Evolutionary conservation across 2,113 vertebrate species (phyloP), one percentile per base, ranked within the genome.

Genomic region (Vulpes lagopus): DNA sequence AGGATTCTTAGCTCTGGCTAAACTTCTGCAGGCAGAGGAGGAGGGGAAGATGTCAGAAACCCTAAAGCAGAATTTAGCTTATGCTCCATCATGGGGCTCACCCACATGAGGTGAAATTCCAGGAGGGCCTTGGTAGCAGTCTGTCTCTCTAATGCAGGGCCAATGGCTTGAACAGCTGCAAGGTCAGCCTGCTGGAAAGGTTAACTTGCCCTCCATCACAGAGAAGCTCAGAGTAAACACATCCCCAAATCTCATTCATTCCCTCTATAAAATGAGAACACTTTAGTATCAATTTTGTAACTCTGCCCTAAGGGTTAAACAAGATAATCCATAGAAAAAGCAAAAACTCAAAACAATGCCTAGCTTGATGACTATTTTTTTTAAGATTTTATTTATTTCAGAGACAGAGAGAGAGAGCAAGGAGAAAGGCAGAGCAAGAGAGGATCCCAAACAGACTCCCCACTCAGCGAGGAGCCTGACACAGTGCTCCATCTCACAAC

Each of bases 1-100:
- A 12, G 25, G 20, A 5, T 67, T n/a, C 30, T 8, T 16, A 60
- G 25, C 15, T 62, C 82, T 32, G 16, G 17, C 12, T 7, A 32
- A 43, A 25, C 14, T 6, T 10, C 8, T 2, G 49, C 32, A 60
- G 32, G 55, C 0, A 14, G 23, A 2, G n/a, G 67, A 23, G 0
- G 20, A 10, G 10, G 35, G 4, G n/a, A 53, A 38, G 49, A 16
- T 5, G 22, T 57, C 0, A 30, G 73, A 7, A 51, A 43, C 25
- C 17, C 2, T 1, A 6, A 78, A 79, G 80, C 2, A 16, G 51
- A 35, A 20, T 27, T 65, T 7, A 30, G 43, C 22, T 15, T 23
- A n/a, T 51, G 76, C 20, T 59, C 51, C 4, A 0, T 1, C 5
- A 1, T 0, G 59, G 53, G 64, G 5, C 14, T 16, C 67, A 3